Base-by-base conservation (phyloP, 2,888 invertebrate genomes). In the Poecilobothrus nobilitatus region DNA sequence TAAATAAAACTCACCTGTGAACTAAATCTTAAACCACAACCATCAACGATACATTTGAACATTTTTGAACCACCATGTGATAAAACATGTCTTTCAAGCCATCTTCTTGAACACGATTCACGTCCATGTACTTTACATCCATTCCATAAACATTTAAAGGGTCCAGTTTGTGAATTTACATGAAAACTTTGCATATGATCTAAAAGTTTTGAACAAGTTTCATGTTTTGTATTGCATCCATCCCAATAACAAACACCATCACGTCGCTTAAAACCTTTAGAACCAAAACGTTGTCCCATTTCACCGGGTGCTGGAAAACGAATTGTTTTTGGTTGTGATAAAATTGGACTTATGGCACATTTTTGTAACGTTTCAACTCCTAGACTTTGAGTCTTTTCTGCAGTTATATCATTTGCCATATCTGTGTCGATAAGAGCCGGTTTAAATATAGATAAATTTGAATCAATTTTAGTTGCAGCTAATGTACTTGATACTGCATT, bases 71-170 rank as follows among this genome's bases (percentile, higher is more conserved):
- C 94, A 69, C 92, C 91, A 82, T 97, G 97, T 0, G 91, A 91
- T 66, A 95, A 84, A 65, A 96, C 92, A 83, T 97, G 97, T 66
- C 96, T 86, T 80, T 96, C 95, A 73, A 97, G 84, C 97, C 97
- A 97, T 69, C 94, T 89, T 68, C 93, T 86, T 8, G 95, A 95
- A 79, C 95, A 95, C 10, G 96, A 96, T 53, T 91, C 90, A 79
- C 92, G 91, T 73, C 94, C 92, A 78, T 92, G 95, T 63, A 97
- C 97, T 81, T 97, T 97, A 84, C 97, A 97, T 67, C 91, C 93
- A 75, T 89, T 86, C 97, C 97, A 97, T 68, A 94, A 86, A 79
- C 97, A 97, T 67, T 92, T 89, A 82, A 92, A 95, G 77, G 91
- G 92, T 20, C 89, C 89, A 21, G 88, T 89, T 84, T 96, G 96